These are phyloP conservation scores for Drosophila diplacantha DNA, from an alignment of 2,888 invertebrate species.

Conservation along the genomic window DNA sequence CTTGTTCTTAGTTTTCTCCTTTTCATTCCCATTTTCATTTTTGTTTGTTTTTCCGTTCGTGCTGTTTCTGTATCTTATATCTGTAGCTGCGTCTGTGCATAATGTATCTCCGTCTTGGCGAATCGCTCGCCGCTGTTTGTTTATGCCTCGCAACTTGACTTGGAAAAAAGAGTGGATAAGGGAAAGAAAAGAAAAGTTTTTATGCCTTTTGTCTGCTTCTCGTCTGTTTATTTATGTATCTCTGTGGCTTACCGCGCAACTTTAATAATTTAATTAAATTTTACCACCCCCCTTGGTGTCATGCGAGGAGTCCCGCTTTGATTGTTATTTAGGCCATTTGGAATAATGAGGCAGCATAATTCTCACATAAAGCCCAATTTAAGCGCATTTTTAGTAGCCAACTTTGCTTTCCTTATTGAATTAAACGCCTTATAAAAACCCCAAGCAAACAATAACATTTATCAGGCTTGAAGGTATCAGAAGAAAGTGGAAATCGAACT, in stretches of 20 bases:
- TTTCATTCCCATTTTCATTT: slow-evolving; percentile 25
- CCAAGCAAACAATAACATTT: slow-evolving; percentile 8
- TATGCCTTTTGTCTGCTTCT: slow-evolving; percentile 49
- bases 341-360: slow-evolving; percentile 66
- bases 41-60: slow-evolving; percentile 26
- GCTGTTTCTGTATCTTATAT: slow-evolving; percentile 43
- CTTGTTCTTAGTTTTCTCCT: slow-evolving; percentile 28
- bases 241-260: slow-evolving; percentile 61
- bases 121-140: slow-evolving; percentile 35
- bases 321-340: slow-evolving; percentile 63
- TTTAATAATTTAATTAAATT: slow-evolving; percentile 68
- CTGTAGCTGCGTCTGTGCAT: slow-evolving; percentile 59
- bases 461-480: slow-evolving; percentile 5
- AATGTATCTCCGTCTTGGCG: slow-evolving; percentile 62
- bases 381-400: slow-evolving; percentile 55
- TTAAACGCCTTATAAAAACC: slow-evolving; percentile 32
- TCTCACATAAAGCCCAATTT: slow-evolving; percentile 60
- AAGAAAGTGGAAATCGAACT: not conserved
- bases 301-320: slow-evolving; percentile 47
- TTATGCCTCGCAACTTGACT: slow-evolving; percentile 39
- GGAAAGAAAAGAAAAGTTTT: slow-evolving; percentile 51
- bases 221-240: slow-evolving; percentile 32
- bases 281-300: slow-evolving; percentile 21
- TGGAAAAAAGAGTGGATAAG: slow-evolving; percentile 13
- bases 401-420: slow-evolving; percentile 54